Evolutionary conservation across 1,140 invertebrate species (phyloP).

Genomic region (Drosophila repleta): DNA sequence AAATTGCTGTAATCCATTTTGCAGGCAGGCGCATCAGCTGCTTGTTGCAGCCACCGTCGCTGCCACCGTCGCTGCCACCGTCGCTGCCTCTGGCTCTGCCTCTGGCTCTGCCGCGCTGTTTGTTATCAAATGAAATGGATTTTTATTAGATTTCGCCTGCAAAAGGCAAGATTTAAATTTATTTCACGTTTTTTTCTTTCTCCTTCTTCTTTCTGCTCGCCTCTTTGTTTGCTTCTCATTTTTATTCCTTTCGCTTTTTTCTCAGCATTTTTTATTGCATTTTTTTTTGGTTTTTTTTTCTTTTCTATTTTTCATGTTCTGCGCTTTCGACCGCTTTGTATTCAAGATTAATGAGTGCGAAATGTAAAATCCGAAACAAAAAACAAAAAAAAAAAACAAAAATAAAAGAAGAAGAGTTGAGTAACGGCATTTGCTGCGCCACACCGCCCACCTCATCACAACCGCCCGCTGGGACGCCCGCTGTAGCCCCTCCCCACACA

Average conservation of each 20-base stretch:
- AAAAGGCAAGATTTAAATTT: constrained; percentile 74
- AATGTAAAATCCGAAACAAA: constrained; percentile 5
- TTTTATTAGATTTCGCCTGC: constrained; percentile 77
- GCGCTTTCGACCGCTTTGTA: constrained; percentile 43
- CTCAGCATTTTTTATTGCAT: constrained; percentile 9
- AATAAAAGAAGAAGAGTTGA: constrained; percentile 7
- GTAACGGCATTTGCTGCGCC: constrained; percentile 5
- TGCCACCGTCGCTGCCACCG: background rate
- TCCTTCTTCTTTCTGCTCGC: too few species aligned
- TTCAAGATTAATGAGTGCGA: constrained; percentile 45
- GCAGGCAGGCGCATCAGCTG: constrained; percentile 73
- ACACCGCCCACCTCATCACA: background rate
- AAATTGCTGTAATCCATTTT: constrained; percentile 77
- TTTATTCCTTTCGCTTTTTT: constrained; percentile 1
- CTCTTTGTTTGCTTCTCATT: constrained; percentile 27
- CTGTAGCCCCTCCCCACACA: background rate
- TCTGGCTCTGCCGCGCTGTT: constrained; percentile 23
- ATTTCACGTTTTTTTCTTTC: constrained; percentile 64
- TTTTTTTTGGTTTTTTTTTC: constrained; percentile 9
- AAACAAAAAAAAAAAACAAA: constrained; percentile 2
- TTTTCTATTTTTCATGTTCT: constrained; percentile 12
- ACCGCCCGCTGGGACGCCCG: constrained; percentile 3
- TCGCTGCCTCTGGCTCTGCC: background rate
- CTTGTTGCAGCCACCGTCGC: constrained; percentile 21
- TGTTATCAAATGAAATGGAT: constrained; percentile 75